Evolutionary conservation across 2,113 vertebrate genomes (phyloP), one percentile per base, ranked within the genome.

Genomic region (Myanophis thanlyinensis): DNA sequence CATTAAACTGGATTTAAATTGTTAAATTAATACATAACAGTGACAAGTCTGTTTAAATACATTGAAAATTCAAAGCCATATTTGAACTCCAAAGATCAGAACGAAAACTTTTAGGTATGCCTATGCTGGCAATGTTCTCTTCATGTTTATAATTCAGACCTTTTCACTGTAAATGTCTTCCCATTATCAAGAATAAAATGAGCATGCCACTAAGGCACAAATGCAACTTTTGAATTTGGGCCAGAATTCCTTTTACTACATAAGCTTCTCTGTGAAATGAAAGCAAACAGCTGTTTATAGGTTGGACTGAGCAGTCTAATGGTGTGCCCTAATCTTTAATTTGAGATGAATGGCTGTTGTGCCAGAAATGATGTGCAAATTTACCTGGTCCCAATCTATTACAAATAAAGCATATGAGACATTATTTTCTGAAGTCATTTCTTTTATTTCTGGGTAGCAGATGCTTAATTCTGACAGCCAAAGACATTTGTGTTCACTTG

Each of bases 261-360:
- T 94, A 94, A 95, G 93, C 89, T 96, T 95, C 96, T 96, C 92
- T 95, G 94, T 96, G 95, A 96, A 97, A 97, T 95, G 89, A 96
- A 97, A 96, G 95, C 96, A 97, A 94, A 97, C 97, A 97, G 97
- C 97, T 97, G 96, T 95, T 97, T 89, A 85, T 93, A 94, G 87
- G 90, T 94, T 95, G 90, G 94, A 96, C 84, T 94, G 94, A 95
- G 92, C 95, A 95, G 96, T 93, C 95, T 97, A 96, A 96, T 95
- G 89, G 96, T 95, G 6, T 93, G 94, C 94, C 95, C 92, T 94
- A 92, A 91, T 94, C 94, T 96, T 95, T 94, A 94, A 94, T 96
- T 95, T 93, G 95, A 94, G 87, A 92, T 90, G 88, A 96, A 87
- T 73, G 89, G 35, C 93, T 95, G 93, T 89, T 95, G 92, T 96